Percentiles rank a stretch among this genome's conserved stretches.
phyloP scores from a whole-genome alignment of 1,140 invertebrate genomes.

The Hylaeus anthracinus region DNA sequence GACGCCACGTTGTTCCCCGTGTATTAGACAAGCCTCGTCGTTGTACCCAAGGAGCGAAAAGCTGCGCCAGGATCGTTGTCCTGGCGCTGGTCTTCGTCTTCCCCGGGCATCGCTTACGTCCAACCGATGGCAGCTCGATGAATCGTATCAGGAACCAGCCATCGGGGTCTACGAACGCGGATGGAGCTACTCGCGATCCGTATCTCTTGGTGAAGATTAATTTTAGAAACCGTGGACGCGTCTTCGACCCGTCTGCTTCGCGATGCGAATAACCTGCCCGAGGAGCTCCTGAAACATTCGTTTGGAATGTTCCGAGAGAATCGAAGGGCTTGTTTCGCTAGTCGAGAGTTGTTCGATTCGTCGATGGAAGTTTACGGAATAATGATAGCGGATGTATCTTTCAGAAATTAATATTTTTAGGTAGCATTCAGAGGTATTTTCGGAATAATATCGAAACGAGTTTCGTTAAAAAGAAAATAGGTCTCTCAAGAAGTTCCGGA shows the following conservation, averaged over 20 bases:
- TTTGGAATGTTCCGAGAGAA: no score
- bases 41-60: constrained; percentile 24
- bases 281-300: no score
- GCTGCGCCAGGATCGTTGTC: constrained; percentile 17
- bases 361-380: no score
- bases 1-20: constrained; percentile 30
- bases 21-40: constrained; percentile 32
- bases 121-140: not conserved
- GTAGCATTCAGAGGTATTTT: no score
- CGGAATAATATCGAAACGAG: no score
- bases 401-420: no score
- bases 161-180: not conserved
- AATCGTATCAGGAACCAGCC: not conserved
- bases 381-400: no score
- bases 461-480: no score
- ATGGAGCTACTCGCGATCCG: not conserved
- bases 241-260: not conserved
- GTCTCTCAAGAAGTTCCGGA: no score
- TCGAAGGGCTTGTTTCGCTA: no score
- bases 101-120: not conserved
- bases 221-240: not conserved
- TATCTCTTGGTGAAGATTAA: not conserved
- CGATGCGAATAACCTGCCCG: no score
- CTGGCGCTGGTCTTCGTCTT: not conserved
- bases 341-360: no score